A percentile compares a stretch with the other conserved stretches of the same genome.
phyloP scores from a whole-genome alignment of 2,797 vertebrate genomes.

The Kryptopterus vitreolus region DNA sequence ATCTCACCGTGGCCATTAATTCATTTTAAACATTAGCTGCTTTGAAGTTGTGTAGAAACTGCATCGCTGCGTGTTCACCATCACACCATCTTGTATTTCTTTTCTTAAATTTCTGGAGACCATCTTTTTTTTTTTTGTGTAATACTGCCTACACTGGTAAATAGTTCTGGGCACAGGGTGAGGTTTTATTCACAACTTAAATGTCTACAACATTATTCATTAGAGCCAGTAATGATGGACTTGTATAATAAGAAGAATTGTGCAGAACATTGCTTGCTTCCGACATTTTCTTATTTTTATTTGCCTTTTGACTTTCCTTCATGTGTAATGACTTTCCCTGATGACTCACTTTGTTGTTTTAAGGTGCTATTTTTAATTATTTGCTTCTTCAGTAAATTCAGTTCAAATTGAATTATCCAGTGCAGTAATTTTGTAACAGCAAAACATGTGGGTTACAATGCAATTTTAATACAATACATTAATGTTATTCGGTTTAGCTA shows the following conservation, averaged over 20 bases:
- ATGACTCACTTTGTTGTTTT: not conserved
- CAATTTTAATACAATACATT: not conserved
- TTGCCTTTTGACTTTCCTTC: not conserved
- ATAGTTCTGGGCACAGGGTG: not conserved
- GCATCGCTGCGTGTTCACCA: conserved; percentile 16
- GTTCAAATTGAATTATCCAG: not conserved
- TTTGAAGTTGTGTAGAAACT: not conserved
- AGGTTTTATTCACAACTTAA: not conserved
- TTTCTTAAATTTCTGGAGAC: conserved; percentile 23
- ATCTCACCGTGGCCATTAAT: conserved; percentile 26
- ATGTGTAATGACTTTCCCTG: too few relatives aligned
- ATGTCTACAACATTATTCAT: not conserved
- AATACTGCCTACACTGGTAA: conserved; percentile 3
- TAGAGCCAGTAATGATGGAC: not conserved
- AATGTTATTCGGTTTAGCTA: not conserved
- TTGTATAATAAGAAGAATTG: not conserved
- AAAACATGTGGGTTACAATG: not conserved
- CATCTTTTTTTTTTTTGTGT: not conserved
- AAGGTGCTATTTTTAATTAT: conserved; percentile 18
- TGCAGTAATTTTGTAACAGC: not conserved
- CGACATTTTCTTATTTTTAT: not conserved
- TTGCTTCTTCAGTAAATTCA: conserved; percentile 1
- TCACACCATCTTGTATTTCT: conserved; percentile 1
- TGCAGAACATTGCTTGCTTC: not conserved
- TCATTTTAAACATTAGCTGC: not conserved